phyloP scores from a whole-genome alignment of 37 sponge, comb jelly and placozoan genomes.

The Haliclona indistincta region DNA sequence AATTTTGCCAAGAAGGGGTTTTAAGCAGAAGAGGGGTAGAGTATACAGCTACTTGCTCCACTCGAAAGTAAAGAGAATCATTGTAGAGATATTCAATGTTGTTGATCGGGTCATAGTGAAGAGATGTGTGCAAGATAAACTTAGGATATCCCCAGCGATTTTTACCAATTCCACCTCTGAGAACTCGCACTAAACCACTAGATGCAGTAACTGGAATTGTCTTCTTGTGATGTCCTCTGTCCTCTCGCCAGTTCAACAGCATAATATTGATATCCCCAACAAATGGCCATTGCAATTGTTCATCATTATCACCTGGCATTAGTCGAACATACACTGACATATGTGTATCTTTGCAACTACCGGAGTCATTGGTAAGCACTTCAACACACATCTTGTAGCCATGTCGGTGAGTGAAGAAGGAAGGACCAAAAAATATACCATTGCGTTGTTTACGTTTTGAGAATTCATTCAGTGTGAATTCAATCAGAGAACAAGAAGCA shows the following conservation, averaged over 20 bases:
- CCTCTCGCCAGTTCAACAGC: background rate
- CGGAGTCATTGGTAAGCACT: background rate
- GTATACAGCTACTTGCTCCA: background rate
- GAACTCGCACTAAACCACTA: too few relatives aligned
- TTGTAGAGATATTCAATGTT: slow-evolving; percentile 3
- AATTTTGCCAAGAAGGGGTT: background rate
- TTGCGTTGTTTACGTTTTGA: background rate
- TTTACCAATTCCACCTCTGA: too few relatives aligned
- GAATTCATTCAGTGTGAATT: slow-evolving; percentile 1
- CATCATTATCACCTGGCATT: slow-evolving; percentile 33
- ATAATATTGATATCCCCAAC: background rate
- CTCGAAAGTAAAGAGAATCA: slow-evolving; percentile 8
- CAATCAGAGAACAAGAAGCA: background rate
- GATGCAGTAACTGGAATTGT: too few relatives aligned
- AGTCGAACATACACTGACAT: slow-evolving; percentile 29
- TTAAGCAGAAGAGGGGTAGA: background rate
- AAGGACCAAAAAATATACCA: background rate
- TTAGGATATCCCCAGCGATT: background rate
- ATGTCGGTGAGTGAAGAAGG: slow-evolving; percentile 5
- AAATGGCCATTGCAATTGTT: slow-evolving; percentile 31
- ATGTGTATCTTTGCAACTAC: background rate
- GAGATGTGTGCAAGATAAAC: background rate
- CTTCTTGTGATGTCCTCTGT: too few relatives aligned
- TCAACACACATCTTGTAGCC: slow-evolving; percentile 11
- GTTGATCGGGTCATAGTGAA: background rate